A percentile compares a stretch with the other conserved stretches of the same genome.
Conservation (phyloP, 2,113 vertebrate genomes). For the Eulacestoma nigropectus region DNA sequence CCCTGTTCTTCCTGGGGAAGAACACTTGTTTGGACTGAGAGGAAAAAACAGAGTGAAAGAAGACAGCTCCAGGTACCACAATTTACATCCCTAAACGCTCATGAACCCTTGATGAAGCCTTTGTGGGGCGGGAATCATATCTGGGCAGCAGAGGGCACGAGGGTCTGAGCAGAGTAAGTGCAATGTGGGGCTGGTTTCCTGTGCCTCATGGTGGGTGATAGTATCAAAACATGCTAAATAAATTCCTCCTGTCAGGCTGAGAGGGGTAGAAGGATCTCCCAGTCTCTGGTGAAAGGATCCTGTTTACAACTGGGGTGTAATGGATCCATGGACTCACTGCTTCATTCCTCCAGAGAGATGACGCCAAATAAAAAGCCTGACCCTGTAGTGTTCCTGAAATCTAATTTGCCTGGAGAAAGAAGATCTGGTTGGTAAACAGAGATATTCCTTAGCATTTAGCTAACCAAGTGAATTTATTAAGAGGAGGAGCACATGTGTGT, state of each 20-base stretch:
- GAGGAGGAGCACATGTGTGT: neutral
- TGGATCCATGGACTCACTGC: neutral
- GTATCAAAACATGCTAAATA: neutral
- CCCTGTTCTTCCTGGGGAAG: neutral
- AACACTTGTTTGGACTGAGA: neutral
- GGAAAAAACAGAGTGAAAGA: neutral
- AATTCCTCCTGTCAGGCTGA: neutral
- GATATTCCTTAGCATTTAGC: neutral
- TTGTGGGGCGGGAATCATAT: neutral
- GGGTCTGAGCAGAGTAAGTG: neutral
- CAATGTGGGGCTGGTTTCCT: neutral
- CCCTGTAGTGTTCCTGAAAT: neutral
- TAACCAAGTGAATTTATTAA: neutral
- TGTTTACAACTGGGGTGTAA: neutral
- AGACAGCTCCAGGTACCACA: neutral
- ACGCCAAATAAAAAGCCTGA: neutral
- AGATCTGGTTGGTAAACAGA: neutral
- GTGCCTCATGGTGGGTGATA: neutral
- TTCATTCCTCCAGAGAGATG: neutral
- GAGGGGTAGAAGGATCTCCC: neutral
- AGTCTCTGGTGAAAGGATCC: neutral
- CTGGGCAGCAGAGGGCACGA: accelerated
- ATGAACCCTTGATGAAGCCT: neutral
- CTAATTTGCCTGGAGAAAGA: neutral
- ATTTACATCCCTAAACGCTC: neutral